These are phyloP conservation scores for Sericinus montela DNA, from an alignment of 2,888 invertebrate genomes.

Conservation along the genomic window DNA sequence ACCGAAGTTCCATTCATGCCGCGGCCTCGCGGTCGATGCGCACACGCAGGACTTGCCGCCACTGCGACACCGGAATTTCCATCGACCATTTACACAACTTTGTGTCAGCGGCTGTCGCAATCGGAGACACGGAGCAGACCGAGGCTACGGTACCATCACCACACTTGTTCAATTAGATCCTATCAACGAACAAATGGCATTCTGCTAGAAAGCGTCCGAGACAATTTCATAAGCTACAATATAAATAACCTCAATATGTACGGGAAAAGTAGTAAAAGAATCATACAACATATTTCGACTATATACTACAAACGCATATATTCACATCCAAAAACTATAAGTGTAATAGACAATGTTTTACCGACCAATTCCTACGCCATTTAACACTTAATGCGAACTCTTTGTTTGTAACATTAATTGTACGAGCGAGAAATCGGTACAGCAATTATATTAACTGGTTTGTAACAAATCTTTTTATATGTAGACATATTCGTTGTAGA, in stretches of 20 bases:
- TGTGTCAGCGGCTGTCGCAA: constrained; percentile 55
- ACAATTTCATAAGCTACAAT: no score
- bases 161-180: constrained; percentile 74
- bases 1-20: constrained; percentile 75
- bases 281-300: no score
- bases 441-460: constrained; percentile 18
- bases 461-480: constrained; percentile 9
- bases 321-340: constrained; percentile 13
- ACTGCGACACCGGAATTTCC: constrained; percentile 65
- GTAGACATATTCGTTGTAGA: constrained; percentile 1
- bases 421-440: constrained; percentile 16
- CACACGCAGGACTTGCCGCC: constrained; percentile 60
- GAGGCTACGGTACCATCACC: constrained; percentile 60
- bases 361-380: constrained; percentile 15
- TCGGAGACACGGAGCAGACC: constrained; percentile 42
- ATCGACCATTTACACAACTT: constrained; percentile 65
- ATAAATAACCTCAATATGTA: no score
- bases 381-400: constrained; percentile 16
- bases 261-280: no score
- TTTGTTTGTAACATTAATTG: constrained; percentile 19
- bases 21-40: constrained; percentile 51
- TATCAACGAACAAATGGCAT: constrained; percentile 32
- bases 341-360: constrained; percentile 17
- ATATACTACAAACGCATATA: constrained; percentile 15
- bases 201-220: no score